phyloP scores from a whole-genome alignment of 2,113 vertebrate genomes.

The Cavia aperea region DNA sequence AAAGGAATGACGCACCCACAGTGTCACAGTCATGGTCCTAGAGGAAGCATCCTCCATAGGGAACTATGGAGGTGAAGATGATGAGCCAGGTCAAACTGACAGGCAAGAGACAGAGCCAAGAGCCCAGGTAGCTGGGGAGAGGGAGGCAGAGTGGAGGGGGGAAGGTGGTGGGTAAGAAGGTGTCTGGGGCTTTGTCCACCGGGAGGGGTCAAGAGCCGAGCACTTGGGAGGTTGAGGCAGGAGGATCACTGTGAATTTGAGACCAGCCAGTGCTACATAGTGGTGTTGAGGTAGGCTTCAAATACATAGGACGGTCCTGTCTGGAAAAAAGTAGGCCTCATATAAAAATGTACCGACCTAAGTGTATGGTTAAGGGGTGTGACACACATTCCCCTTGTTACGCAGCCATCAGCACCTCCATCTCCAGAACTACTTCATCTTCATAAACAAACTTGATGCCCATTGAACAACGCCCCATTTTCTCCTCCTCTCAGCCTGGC shows the following conservation, averaged over 20 bases:
- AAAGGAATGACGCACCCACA: too few relatives aligned
- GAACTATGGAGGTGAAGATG: not conserved
- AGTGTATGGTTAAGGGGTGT: not conserved
- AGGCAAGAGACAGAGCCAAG: not conserved
- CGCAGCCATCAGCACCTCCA: too few relatives aligned
- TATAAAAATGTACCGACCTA: not conserved
- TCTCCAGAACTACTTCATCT: not conserved
- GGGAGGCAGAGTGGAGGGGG: not conserved
- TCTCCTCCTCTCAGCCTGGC: not conserved
- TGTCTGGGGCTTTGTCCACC: rapidly evolving
- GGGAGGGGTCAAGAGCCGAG: not conserved
- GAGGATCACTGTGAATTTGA: not conserved
- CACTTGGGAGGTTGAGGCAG: not conserved
- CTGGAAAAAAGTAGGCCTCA: not conserved
- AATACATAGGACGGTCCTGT: not conserved
- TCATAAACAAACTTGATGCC: not conserved
- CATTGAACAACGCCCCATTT: not conserved
- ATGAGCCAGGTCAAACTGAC: not conserved
- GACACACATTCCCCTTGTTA: not conserved
- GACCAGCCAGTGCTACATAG: not conserved
- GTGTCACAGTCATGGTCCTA: too few relatives aligned
- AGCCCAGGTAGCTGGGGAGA: not conserved
- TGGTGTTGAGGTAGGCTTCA: not conserved
- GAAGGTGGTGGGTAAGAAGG: not conserved
- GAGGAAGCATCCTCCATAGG: not conserved